Conservation (phyloP, 2,113 vertebrate genomes). For the Ciconia maguari region DNA sequence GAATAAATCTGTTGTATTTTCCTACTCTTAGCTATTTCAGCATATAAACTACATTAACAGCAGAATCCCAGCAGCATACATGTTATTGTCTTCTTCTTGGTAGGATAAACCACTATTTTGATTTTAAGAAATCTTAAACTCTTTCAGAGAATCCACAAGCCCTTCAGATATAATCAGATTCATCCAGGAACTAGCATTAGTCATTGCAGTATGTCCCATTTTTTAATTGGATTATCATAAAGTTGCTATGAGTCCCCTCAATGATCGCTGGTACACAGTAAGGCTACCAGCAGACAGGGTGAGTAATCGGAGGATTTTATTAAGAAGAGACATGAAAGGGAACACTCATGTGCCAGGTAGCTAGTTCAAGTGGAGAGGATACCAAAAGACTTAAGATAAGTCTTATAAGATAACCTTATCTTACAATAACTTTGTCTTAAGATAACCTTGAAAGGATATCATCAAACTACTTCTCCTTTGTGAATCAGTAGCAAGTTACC, state of each 20-base stretch:
- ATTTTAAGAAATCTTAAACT: not conserved
- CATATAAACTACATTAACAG: not conserved
- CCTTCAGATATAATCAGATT: not conserved
- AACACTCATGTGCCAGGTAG: not conserved
- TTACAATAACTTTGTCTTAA: not conserved
- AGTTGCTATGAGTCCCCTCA: not conserved
- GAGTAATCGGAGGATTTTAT: not conserved
- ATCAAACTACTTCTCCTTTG: not conserved
- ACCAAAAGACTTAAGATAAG: not conserved
- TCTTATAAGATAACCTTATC: not conserved
- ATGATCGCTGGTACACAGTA: accelerated
- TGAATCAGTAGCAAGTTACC: not conserved
- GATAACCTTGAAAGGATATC: not conserved
- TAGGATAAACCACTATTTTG: not conserved
- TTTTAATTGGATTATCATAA: not conserved
- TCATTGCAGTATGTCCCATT: not conserved
- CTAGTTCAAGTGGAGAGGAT: not conserved
- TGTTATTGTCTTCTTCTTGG: not conserved
- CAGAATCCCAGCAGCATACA: not conserved
- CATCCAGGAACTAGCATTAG: not conserved
- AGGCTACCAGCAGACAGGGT: not conserved
- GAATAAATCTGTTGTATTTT: not conserved
- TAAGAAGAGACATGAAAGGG: not conserved
- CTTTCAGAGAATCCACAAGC: not conserved
- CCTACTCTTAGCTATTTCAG: not conserved